Evolutionary conservation across 2,797 vertebrate species (phyloP), one percentile per base, ranked within the genome.

Genomic region (Aselliscus stoliczkanus): DNA sequence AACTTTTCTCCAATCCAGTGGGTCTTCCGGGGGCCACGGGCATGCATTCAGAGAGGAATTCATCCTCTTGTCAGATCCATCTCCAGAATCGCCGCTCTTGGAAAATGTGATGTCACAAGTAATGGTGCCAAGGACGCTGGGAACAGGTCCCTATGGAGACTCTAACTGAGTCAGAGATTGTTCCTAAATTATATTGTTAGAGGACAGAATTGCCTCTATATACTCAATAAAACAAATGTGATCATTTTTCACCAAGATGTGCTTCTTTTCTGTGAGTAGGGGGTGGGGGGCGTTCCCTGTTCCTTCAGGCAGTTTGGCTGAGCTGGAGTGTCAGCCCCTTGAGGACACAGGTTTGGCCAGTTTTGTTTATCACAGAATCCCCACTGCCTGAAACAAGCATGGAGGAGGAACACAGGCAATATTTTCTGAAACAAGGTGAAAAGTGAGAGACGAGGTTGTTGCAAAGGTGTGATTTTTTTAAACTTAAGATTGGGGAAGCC

Each of bases 221-320:
- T 31, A 67, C 44, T 34, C 83, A 97, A 95, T 97, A 98, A 97
- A 98, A 84, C 11, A 1, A 4, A 64, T 39, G 6, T 31, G 37
- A 81, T 86, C 31, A 29, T 69, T 64, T 93, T 62, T 39, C 34
- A 39, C 54, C 37, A 6, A 52, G 25, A 37, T 4, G 5, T 3
- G 50, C 20, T 52, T 4, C 27, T 39, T 69, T 14, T 79, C 58
- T 25, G 18, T 17, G 72, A 88, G 47, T 44, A 62, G 81, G 14
- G 27, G 1, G 15, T 2, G 12, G 4, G 25, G 15, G 21, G 10
- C 15, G 1, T 29, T 65, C 42, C 56, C 9, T 12, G n/a, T 39
- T 83, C 34, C 52, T 62, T 7, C 52, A 50, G 1, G 44, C 14
- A 29, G 39, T 9, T 31, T 15, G 31, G 0, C 21, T 10, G 31